Conservation (phyloP, 1,140 invertebrate species). For the Oryzaephilus surinamensis region DNA sequence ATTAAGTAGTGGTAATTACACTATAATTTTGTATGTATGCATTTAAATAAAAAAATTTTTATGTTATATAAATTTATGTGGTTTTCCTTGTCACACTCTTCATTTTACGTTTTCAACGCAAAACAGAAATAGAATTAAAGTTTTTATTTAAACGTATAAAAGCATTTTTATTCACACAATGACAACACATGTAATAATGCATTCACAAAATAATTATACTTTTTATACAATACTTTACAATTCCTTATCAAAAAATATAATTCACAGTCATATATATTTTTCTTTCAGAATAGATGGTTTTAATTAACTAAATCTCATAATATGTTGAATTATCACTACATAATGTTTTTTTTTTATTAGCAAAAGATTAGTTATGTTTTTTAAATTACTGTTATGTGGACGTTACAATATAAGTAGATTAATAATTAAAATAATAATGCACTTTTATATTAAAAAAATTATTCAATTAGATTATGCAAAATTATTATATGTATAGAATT, state of each 20-base stretch:
- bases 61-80: no score
- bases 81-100: no score
- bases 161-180: constrained; percentile 27
- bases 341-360: background rate
- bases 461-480: constrained; percentile 7
- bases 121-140: background rate
- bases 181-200: constrained; percentile 25
- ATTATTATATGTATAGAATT: background rate
- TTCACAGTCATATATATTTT: constrained; percentile 28
- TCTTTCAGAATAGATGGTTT: no score
- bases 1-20: no score
- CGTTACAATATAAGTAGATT: background rate
- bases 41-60: no score
- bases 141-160: constrained; percentile 14
- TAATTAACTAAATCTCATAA: no score
- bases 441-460: constrained; percentile 1
- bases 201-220: constrained; percentile 33
- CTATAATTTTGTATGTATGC: no score
- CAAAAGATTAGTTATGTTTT: constrained; percentile 14
- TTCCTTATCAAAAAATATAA: constrained; percentile 32
- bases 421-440: background rate
- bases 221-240: constrained; percentile 33
- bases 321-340: background rate
- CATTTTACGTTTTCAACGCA: no score
- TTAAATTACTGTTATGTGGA: background rate